These are phyloP conservation scores for Nesometra sesokonis DNA, from an alignment of 35 echinoderm and acorn worm genomes.

Conservation along the genomic window DNA sequence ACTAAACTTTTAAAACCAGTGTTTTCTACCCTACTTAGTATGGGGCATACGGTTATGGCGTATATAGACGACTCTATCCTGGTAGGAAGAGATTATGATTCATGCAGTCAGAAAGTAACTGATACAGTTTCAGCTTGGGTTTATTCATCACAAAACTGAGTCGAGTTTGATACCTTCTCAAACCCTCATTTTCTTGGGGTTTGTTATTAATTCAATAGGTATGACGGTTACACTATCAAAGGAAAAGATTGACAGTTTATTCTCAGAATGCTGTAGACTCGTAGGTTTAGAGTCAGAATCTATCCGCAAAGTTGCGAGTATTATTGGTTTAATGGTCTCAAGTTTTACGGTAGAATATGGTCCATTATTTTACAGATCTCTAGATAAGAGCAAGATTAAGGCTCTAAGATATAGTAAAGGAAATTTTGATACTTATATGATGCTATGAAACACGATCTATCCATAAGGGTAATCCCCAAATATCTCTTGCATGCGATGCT, in stretches of 20 bases:
- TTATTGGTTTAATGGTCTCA: slow-evolving; percentile 24
- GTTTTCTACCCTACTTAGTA: slow-evolving; percentile 1
- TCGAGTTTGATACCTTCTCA: slow-evolving; percentile 7
- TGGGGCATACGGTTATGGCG: not conserved
- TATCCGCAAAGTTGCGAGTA: slow-evolving; percentile 6
- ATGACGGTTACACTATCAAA: slow-evolving; percentile 26
- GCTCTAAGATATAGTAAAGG: slow-evolving; percentile 38
- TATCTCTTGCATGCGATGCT: slow-evolving; percentile 27
- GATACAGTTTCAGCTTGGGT: slow-evolving; percentile 8
- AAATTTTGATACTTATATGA: slow-evolving; percentile 31
- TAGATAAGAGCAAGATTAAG: slow-evolving; percentile 47
- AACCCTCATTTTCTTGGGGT: slow-evolving; percentile 18
- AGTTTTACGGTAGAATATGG: slow-evolving; percentile 33
- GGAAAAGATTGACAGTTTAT: slow-evolving; percentile 10
- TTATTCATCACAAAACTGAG: slow-evolving; percentile 35
- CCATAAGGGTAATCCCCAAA: slow-evolving; percentile 11
- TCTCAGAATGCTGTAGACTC: slow-evolving; percentile 1
- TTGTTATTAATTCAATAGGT: slow-evolving; percentile 29
- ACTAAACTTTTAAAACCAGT: slow-evolving; percentile 60
- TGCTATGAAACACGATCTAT: slow-evolving; percentile 34
- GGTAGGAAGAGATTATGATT: not conserved
- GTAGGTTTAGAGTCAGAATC: not conserved
- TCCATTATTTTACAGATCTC: slow-evolving; percentile 44
- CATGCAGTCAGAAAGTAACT: slow-evolving; percentile 6
- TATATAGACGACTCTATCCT: slow-evolving; percentile 54